Base-by-base conservation (phyloP, 2,797 vertebrate species). In the Sebastes hopkinsi region DNA sequence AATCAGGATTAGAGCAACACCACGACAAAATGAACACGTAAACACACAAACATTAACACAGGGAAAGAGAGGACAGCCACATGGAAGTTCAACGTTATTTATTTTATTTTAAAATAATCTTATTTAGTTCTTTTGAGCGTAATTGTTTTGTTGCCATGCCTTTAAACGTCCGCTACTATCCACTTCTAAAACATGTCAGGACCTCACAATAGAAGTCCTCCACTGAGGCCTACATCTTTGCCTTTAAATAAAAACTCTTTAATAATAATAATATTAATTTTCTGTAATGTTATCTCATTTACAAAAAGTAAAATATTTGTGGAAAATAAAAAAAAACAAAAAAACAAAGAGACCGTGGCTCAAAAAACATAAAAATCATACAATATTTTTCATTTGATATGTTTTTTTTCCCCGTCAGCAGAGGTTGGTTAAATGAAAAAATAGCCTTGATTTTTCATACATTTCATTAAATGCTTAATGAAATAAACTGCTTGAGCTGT, bases 41-140 rank as follows among this genome's bases (percentile, higher is more conserved):
- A 60, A 89, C 85, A 90, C 68, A 92, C 83, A 86, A 8, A 91
- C 85, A 86, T 79, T 58, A 81, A 91, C 67, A 91, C 66, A 87
- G 92, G 92, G 92, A 94, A 95, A 95, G 92, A 95, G 92, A 95
- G 94, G 92, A 94, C 90, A 94, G 94, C 88, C 94, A 94, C 90
- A 69, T 94, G 78, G 80, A 90, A 92, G 90, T 94, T 91, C 85
- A 92, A 74, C 46, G 73, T 90, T 83, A 91, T 89, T 93, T 85
- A 90, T 94, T 96, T 96, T 97, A 98, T 98, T 99, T 99, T 98
- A 99, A 99, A 99, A 99, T 99, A 99, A 95, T 97, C 95, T 93
- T 97, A 73, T 86, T 97, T 96, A 90, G 77, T 91, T 93, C 82
- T 96, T 96, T 96, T 86, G 83, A 91, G 93, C 87, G 92, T 95